Conservation (phyloP, 2,113 vertebrate genomes). For the Myotis yumanensis region DNA sequence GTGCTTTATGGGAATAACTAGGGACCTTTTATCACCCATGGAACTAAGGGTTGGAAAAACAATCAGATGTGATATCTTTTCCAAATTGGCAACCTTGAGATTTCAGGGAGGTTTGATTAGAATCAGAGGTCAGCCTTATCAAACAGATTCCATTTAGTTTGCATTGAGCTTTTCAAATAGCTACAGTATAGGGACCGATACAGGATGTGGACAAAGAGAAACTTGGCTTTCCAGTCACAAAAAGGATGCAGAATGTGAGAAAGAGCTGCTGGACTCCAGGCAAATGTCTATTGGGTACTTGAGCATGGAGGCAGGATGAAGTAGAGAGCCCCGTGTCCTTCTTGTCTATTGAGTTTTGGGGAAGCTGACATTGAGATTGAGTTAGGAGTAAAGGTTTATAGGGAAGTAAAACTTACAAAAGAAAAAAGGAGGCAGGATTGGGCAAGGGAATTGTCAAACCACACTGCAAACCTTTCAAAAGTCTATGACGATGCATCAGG, state of each 20-base stretch:
- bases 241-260: background rate
- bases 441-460: background rate
- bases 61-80: background rate
- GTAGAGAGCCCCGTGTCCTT: background rate
- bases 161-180: background rate
- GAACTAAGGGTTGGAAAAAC: background rate
- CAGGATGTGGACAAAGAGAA: background rate
- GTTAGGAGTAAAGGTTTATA: background rate
- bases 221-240: background rate
- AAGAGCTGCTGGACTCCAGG: background rate
- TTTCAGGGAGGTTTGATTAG: background rate
- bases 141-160: background rate
- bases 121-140: background rate
- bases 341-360: background rate
- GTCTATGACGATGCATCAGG: background rate
- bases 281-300: background rate
- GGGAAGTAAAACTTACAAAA: background rate
- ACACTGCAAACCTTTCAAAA: background rate
- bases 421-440: background rate
- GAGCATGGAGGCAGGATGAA: background rate
- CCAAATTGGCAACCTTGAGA: background rate
- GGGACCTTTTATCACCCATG: background rate
- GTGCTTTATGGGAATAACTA: background rate
- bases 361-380: background rate
- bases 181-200: background rate